Evolutionary conservation across 2,888 invertebrate genomes (phyloP), one percentile per base, ranked within the genome.

Genomic region (Ceratothoa steindachneri): DNA sequence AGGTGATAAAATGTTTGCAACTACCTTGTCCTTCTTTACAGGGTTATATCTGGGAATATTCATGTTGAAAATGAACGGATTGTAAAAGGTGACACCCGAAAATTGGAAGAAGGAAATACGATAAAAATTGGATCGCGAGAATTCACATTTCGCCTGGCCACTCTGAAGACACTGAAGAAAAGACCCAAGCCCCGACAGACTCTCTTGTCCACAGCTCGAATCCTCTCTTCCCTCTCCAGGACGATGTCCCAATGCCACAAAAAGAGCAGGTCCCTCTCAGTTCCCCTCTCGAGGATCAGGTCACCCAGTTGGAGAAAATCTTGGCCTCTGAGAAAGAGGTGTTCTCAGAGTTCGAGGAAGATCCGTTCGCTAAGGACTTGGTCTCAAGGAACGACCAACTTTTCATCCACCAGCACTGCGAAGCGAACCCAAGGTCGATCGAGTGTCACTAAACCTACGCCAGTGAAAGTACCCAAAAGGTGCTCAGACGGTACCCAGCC

Each of bases 131-230:
- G 60, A 22, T 60, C 60, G 27, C n/a, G 60, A 24, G 60, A 60
- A 60, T 60, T 60, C 27, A 60, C 60, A 24, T 60, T 60, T 24
- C 60, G 60, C 24, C 27, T 60, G n/a, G 60, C 60, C 3, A 60
- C 60, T 24, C n/a, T n/a, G 12, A 60, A 60, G 24, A 9, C 19
- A 22, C 1, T 24, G 1, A 60, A 60, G 9, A 60, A 60, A 24
- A 1, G 60, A 3, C 60, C 60, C 2, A 60, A 24, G 24, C 22
- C 60, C 27, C 60, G 60, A 24, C 60, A 60, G 22, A 60, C 60
- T 22, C 60, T 60, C 1, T 24, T 60, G 1, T 60, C 60, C 24
- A 60, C 22, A 24, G 60, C 60, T 60, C 60, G 60, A 24, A 60
- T 60, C 12, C 27, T 60, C 19, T 60, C 60, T 3, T 60, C 22